phyloP scores from a whole-genome alignment of 92 coral and sea anemone genomes.

The Actinostola sp. region DNA sequence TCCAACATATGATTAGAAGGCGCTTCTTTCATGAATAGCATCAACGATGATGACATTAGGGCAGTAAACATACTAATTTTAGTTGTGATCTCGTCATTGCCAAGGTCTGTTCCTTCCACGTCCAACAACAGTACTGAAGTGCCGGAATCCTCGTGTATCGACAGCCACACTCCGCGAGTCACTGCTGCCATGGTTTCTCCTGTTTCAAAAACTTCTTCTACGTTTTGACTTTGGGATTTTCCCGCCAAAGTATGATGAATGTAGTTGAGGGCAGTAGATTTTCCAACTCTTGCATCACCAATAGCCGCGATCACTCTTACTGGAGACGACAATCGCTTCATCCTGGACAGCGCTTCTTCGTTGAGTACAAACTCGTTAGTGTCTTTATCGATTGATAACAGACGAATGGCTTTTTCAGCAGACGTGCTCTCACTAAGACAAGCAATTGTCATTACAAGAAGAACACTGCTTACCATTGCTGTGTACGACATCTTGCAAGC shows the following conservation, averaged over 20 bases:
- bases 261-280: slow-evolving; percentile 41
- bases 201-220: slow-evolving; percentile 50
- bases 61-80: slow-evolving; percentile 52
- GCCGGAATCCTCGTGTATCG: background rate
- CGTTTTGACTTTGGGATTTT: too few species aligned
- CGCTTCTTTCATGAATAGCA: slow-evolving; percentile 25
- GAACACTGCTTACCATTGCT: too few species aligned
- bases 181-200: slow-evolving; percentile 28
- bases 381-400: background rate
- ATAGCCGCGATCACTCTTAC: slow-evolving; percentile 41
- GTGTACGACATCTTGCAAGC: too few species aligned
- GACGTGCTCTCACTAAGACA: too few species aligned
- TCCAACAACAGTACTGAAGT: slow-evolving; percentile 40
- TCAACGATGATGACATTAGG: slow-evolving; percentile 44
- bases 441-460: too few species aligned
- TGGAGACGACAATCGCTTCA: slow-evolving; percentile 25
- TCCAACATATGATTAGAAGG: slow-evolving; percentile 31
- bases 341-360: slow-evolving; percentile 11
- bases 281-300: slow-evolving; percentile 63
- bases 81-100: slow-evolving; percentile 25
- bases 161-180: slow-evolving; percentile 65
- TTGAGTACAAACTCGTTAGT: slow-evolving; percentile 5
- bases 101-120: slow-evolving; percentile 60
- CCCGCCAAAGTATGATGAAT: slow-evolving; percentile 10
- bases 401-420: background rate